phyloP scores from a whole-genome alignment of 2,888 invertebrate species.

The Cheilosia variabilis region DNA sequence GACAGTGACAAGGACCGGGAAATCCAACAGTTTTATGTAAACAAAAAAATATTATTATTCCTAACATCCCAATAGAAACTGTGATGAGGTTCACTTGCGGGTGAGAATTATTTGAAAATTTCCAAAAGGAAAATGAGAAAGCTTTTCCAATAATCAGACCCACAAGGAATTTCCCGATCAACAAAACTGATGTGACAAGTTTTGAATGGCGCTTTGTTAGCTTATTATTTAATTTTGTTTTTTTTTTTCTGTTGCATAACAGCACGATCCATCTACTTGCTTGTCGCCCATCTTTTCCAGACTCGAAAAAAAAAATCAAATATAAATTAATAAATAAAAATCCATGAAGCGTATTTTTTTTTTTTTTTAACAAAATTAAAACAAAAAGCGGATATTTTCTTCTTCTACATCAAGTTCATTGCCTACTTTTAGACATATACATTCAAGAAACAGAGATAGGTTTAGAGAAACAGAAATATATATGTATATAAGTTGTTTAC shows the following conservation, averaged over 20 bases:
- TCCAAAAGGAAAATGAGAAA: constrained; percentile 47
- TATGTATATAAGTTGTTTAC: constrained; percentile 25
- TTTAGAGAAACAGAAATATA: constrained; percentile 55
- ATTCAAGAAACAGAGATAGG: constrained; percentile 69
- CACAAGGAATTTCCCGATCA: constrained; percentile 84
- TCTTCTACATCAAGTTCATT: constrained; percentile 48
- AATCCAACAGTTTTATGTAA: constrained; percentile 82
- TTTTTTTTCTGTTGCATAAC: constrained; percentile 53
- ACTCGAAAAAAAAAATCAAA: constrained; percentile 75
- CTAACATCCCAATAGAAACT: constrained; percentile 55
- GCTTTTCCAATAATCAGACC: constrained; percentile 44
- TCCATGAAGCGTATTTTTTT: constrained; percentile 57
- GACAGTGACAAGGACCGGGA: constrained; percentile 83
- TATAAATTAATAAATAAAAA: constrained; percentile 12
- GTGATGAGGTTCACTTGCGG: constrained; percentile 52
- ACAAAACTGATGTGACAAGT: constrained; percentile 84
- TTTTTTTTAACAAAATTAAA: constrained; percentile 35
- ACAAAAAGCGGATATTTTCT: constrained; percentile 51
- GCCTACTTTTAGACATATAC: constrained; percentile 67
- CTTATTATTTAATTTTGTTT: not conserved
- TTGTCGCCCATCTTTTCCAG: constrained; percentile 83
- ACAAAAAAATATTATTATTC: constrained; percentile 28
- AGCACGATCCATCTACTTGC: constrained; percentile 81
- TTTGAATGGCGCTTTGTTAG: constrained; percentile 76
- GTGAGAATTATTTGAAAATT: constrained; percentile 55